These are phyloP conservation scores for Baryphthengus martii DNA, from an alignment of 2,113 vertebrate genomes.

Conservation along the genomic window DNA sequence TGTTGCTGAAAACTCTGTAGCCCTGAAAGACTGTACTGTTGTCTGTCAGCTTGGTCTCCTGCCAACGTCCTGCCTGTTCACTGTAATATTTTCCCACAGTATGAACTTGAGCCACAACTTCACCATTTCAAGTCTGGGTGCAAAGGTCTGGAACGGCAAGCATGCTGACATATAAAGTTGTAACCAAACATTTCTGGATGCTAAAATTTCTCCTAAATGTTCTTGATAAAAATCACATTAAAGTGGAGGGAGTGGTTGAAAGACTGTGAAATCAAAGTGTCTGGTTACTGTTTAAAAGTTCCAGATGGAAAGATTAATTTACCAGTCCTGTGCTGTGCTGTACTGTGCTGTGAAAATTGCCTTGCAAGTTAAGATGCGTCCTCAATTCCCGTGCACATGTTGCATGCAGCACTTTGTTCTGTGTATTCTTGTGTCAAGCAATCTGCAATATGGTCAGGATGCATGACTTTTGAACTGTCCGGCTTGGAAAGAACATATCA, in stretches of 20 bases:
- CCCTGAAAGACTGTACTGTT: not conserved
- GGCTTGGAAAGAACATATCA: not conserved
- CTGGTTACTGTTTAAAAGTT: not conserved
- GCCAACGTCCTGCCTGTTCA: not conserved
- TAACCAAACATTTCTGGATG: not conserved
- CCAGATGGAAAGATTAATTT: not conserved
- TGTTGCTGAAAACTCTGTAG: not conserved
- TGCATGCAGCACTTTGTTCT: not conserved
- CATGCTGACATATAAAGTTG: not conserved
- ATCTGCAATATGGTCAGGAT: not conserved
- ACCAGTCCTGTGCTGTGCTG: not conserved
- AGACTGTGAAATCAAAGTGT: not conserved
- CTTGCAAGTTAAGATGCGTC: not conserved
- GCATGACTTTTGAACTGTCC: not conserved
- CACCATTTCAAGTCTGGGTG: not conserved
- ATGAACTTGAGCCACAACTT: not conserved
- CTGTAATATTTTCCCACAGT: not conserved
- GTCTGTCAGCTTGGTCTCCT: not conserved
- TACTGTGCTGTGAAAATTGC: not conserved
- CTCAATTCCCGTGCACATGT: not conserved
- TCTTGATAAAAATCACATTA: not conserved
- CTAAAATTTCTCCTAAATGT: not conserved
- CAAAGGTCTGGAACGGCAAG: not conserved
- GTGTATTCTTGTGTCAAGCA: not conserved
- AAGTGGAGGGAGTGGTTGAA: not conserved